These are phyloP conservation scores for Pitangus sulphuratus DNA, from an alignment of 2,797 vertebrate species.

Conservation along the genomic window DNA sequence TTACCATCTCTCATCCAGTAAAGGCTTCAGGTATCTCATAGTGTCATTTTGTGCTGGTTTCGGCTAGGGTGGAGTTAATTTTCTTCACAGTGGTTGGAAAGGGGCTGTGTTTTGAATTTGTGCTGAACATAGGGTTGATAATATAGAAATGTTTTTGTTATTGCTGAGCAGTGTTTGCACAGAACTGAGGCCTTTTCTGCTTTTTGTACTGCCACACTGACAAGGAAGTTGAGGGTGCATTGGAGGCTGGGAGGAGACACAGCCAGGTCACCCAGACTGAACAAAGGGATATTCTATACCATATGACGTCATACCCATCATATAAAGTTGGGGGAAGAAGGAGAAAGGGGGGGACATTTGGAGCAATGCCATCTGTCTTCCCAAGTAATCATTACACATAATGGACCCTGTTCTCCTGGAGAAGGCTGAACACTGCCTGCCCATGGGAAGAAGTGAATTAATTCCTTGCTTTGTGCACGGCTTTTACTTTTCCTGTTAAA, in stretches of 20 bases:
- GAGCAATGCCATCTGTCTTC: background rate
- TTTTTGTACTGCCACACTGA: accelerated
- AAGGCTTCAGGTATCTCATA: background rate
- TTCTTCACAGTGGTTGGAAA: background rate
- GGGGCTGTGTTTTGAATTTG: background rate
- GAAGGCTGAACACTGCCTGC: background rate
- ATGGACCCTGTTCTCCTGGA: background rate
- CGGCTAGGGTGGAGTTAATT: background rate
- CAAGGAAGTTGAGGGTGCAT: accelerated
- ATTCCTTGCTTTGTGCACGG: background rate
- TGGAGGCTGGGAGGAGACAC: background rate
- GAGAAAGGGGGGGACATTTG: background rate
- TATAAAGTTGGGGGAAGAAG: background rate
- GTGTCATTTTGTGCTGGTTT: background rate
- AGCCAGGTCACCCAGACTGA: background rate
- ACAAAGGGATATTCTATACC: background rate
- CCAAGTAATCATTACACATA: too few species aligned
- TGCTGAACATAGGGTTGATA: background rate
- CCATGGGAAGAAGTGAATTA: background rate
- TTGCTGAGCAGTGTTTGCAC: background rate
- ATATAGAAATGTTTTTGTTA: background rate
- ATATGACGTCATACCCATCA: background rate
- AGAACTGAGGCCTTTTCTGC: background rate
- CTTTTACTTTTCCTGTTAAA: background rate
- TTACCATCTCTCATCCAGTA: background rate